Percentiles rank a stretch among this genome's conserved stretches.
Conservation (phyloP, 2,888 invertebrate species). For the Lochmaea crataegi region DNA sequence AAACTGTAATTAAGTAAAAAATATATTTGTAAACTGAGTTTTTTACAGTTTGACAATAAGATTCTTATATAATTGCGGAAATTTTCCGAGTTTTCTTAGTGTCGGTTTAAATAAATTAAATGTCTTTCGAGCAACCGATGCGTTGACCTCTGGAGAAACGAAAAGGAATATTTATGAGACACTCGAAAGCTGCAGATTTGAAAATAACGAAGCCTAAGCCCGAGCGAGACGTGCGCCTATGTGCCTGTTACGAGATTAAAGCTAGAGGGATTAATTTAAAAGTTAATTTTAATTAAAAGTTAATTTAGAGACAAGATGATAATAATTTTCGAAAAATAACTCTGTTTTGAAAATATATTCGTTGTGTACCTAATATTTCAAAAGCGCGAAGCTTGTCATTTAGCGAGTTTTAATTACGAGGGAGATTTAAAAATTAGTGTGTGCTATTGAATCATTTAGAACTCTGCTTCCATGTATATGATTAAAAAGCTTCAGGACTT, state of each 20-base stretch:
- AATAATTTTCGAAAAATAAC: not conserved
- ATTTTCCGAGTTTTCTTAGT: not conserved
- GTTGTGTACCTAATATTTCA: not conserved
- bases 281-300: slow-evolving; percentile 22
- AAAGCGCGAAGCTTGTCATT: not conserved
- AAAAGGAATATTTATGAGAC: slow-evolving; percentile 17
- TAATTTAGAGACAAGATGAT: slow-evolving; percentile 12
- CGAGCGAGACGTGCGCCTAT: slow-evolving; percentile 14
- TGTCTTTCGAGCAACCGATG: not conserved
- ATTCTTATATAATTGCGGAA: too few relatives aligned
- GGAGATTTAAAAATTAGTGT: not conserved
- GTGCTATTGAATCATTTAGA: too few relatives aligned
- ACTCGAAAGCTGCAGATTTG: slow-evolving; percentile 6
- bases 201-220: slow-evolving; percentile 12
- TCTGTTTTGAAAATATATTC: not conserved
- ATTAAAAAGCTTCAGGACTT: too few relatives aligned
- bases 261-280: slow-evolving; percentile 11
- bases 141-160: not conserved
- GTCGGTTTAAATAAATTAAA: not conserved
- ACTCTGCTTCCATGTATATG: too few relatives aligned
- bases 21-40: too few relatives aligned
- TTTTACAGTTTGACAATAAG: too few relatives aligned
- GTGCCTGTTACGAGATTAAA: slow-evolving; percentile 10
- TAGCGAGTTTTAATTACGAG: not conserved
- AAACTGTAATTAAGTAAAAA: too few relatives aligned